Evolutionary conservation across 2,888 invertebrate species (phyloP).

Genomic region (Diarsia mendica): DNA sequence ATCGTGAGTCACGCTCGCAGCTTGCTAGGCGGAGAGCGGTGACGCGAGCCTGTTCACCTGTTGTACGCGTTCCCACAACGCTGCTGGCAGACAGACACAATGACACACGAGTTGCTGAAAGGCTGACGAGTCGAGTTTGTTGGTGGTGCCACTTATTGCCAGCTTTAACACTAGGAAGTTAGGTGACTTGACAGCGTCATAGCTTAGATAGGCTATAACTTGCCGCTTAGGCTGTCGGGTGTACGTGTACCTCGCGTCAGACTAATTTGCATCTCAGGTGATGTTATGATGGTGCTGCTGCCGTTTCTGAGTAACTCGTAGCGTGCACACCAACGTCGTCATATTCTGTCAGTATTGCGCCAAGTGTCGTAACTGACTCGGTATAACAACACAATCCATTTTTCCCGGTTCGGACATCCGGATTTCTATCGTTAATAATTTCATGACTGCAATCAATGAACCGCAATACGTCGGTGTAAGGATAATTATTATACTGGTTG

Average conservation of each 20-base stretch:
- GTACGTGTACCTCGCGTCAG: too few species aligned
- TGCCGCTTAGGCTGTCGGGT: background rate
- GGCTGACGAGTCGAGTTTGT: background rate
- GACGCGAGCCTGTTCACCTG: background rate
- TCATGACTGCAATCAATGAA: background rate
- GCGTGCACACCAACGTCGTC: background rate
- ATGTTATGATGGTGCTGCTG: background rate
- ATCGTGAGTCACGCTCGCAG: constrained; percentile 34
- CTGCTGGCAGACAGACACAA: background rate
- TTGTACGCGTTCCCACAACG: background rate
- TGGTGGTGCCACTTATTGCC: background rate
- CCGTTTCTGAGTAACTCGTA: background rate
- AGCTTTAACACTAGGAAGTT: background rate
- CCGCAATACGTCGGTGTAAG: background rate
- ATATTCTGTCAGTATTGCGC: constrained; percentile 6
- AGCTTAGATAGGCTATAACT: background rate
- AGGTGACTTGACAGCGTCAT: background rate
- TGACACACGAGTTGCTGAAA: background rate
- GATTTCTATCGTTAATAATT: constrained; percentile 34
- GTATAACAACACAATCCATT: background rate
- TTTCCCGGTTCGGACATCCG: constrained; percentile 30
- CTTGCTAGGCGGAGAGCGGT: background rate
- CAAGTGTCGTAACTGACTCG: constrained; percentile 8
- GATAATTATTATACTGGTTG: background rate
- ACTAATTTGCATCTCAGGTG: background rate